Base-by-base conservation (phyloP, 2,113 vertebrate genomes). In the Nanorana parkeri region DNA sequence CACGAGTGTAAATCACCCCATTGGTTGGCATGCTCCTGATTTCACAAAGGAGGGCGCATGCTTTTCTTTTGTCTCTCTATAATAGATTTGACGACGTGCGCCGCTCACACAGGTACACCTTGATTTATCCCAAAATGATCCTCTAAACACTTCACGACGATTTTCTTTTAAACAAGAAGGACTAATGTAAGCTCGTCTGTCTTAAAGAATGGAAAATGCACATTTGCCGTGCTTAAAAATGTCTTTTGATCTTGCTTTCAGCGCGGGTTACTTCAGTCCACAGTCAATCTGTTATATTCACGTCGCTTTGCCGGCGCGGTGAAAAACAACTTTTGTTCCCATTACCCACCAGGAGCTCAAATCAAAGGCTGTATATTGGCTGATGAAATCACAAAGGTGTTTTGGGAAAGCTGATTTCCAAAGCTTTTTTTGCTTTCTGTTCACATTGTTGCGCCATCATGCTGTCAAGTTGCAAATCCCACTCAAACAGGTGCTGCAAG, bases 201-300 rank as follows among this genome's bases (percentile, higher is more conserved):
- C 36, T 54, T 54, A 69, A 26, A 52, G 29, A 68, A 80, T 60
- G 66, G 52, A 68, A 69, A 72, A 41, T 47, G 36, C 78, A 64
- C 23, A 77, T 80, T 61, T 71, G 55, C 55, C n/a, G 67, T 24
- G 47, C 67, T 63, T 71, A 72, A 21, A n/a, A 72, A 72, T 54
- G 78, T 80, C 55, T 72, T 80, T 72, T 80, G 74, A 84, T 68
- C 74, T 76, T 7, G 2, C 1, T 78, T 85, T 80, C 32, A 8
- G 51, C 51, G 54, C 47, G 72, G 75, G 58, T 82, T 74, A 67
- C 78, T 74, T 69, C 41, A 77, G 58, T 68, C 29, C 82, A 20
- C 20, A 73, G 67, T 54, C 52, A 41, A n/a, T 66, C 56, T 60
- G 28, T 55, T 56, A 5, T 20, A 55, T 51, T 16, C 61, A 47